phyloP scores from a whole-genome alignment of 2,113 vertebrate genomes.

The Heterotis niloticus region DNA sequence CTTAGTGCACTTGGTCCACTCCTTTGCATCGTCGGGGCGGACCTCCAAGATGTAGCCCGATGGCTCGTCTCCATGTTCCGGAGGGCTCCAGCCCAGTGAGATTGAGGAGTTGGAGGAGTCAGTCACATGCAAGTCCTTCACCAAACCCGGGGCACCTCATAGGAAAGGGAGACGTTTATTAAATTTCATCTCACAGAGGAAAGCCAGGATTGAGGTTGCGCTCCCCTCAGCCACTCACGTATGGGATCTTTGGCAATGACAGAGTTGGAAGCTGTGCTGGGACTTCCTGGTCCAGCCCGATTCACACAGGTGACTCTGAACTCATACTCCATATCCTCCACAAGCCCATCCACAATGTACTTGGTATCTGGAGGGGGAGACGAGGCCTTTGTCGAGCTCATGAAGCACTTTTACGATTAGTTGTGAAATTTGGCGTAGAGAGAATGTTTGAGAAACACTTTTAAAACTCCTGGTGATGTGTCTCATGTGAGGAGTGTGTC shows the following conservation, averaged over 20 bases:
- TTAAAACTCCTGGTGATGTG: neutral
- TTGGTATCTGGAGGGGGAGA: conserved; percentile 42
- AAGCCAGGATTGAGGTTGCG: neutral
- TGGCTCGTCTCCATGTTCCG: conserved; percentile 44
- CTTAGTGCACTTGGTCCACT: conserved; percentile 59
- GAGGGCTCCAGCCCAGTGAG: conserved; percentile 58
- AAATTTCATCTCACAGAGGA: neutral
- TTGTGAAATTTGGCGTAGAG: neutral
- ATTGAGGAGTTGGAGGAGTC: conserved; percentile 60
- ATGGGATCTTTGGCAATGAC: conserved; percentile 56
- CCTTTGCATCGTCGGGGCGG: conserved; percentile 49
- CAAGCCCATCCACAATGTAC: conserved; percentile 49
- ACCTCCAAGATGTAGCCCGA: conserved; percentile 59
- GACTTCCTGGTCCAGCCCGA: conserved; percentile 45
- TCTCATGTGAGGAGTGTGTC: neutral
- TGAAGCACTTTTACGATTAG: neutral
- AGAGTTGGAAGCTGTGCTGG: conserved; percentile 49
- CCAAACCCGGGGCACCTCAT: conserved; percentile 56
- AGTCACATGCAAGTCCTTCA: conserved; percentile 51
- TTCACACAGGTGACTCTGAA: conserved; percentile 57
- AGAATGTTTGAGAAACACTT: neutral
- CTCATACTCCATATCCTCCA: conserved; percentile 61
- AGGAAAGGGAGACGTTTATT: neutral
- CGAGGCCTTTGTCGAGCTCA: neutral
- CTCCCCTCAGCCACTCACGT: conserved; percentile 39